These are phyloP conservation scores for Melanotus villosus DNA, from an alignment of 2,888 invertebrate genomes.

Conservation along the genomic window DNA sequence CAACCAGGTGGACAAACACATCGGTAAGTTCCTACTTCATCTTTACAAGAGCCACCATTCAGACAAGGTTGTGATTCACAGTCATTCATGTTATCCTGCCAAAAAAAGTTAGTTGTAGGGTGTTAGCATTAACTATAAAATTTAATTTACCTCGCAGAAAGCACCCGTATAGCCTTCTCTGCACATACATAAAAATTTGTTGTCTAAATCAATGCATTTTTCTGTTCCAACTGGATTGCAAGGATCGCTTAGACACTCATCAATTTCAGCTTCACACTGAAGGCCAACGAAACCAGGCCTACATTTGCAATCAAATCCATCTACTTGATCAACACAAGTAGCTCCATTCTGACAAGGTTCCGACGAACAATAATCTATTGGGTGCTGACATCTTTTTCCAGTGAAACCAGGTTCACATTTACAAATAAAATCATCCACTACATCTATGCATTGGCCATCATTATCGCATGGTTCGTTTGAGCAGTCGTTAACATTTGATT, in stretches of 20 bases:
- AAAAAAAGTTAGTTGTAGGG: constrained; percentile 9
- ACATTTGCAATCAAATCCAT: constrained; percentile 94
- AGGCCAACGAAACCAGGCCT: constrained; percentile 92
- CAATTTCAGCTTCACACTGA: constrained; percentile 94
- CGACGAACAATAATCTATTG: constrained; percentile 92
- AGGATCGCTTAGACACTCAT: constrained; percentile 92
- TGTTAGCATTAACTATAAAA: background rate
- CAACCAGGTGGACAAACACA: constrained; percentile 90
- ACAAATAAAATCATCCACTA: constrained; percentile 87
- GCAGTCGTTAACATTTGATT: constrained; percentile 94
- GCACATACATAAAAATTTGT: constrained; percentile 90
- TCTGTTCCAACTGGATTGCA: constrained; percentile 93
- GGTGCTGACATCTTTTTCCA: constrained; percentile 93
- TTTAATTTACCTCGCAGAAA: constrained; percentile 77
- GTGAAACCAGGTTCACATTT: constrained; percentile 95
- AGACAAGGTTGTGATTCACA: constrained; percentile 88
- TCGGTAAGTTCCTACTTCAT: constrained; percentile 86
- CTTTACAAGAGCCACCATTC: constrained; percentile 90
- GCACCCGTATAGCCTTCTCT: constrained; percentile 89
- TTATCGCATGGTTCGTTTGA: constrained; percentile 90
- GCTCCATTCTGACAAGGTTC: constrained; percentile 95
- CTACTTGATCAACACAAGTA: constrained; percentile 87
- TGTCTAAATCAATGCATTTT: constrained; percentile 89
- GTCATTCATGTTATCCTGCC: constrained; percentile 83
- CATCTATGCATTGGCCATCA: constrained; percentile 92